These are phyloP conservation scores for Xanthostigma xanthostigma DNA, from an alignment of 2,888 invertebrate species.

Conservation along the genomic window DNA sequence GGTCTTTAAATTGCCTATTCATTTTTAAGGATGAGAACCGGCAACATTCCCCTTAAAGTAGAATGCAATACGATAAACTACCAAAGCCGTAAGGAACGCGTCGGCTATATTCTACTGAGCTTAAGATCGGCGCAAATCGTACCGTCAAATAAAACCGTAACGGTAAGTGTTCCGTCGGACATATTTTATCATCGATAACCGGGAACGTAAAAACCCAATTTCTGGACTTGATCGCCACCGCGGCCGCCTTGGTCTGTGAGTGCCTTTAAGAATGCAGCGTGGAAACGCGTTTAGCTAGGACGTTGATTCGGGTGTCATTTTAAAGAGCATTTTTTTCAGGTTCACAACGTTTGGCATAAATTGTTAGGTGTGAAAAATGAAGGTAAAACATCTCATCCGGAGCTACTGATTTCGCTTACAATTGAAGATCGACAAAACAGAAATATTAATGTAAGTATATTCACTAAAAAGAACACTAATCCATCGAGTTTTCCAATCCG, in stretches of 20 bases:
- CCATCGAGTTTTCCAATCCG: too few relatives aligned
- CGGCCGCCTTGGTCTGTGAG: too few relatives aligned
- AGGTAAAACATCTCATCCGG: conserved; percentile 23
- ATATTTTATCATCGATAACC: too few relatives aligned
- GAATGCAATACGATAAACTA: conserved; percentile 45
- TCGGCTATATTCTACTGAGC: conserved; percentile 55
- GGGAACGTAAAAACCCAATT: too few relatives aligned
- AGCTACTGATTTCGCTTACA: conserved; percentile 23
- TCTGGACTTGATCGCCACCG: too few relatives aligned
- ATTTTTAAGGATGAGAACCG: conserved; percentile 46
- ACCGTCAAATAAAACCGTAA: conserved; percentile 31
- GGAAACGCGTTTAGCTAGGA: too few relatives aligned
- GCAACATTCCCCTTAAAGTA: conserved; percentile 57
- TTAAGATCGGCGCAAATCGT: conserved; percentile 53
- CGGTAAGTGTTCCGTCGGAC: background rate
- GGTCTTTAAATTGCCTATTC: conserved; percentile 1
- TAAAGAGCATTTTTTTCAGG: background rate
- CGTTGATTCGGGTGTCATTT: too few relatives aligned
- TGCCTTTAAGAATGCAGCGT: too few relatives aligned
- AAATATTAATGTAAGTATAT: too few relatives aligned
- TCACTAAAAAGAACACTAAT: too few relatives aligned
- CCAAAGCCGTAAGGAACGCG: conserved; percentile 40
- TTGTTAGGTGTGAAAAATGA: conserved; percentile 25
- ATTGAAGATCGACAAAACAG: conserved; percentile 18
- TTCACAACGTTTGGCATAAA: conserved; percentile 23